Evolutionary conservation across 2,888 invertebrate genomes (phyloP).

Genomic region (Synanthedon myopaeformis): DNA sequence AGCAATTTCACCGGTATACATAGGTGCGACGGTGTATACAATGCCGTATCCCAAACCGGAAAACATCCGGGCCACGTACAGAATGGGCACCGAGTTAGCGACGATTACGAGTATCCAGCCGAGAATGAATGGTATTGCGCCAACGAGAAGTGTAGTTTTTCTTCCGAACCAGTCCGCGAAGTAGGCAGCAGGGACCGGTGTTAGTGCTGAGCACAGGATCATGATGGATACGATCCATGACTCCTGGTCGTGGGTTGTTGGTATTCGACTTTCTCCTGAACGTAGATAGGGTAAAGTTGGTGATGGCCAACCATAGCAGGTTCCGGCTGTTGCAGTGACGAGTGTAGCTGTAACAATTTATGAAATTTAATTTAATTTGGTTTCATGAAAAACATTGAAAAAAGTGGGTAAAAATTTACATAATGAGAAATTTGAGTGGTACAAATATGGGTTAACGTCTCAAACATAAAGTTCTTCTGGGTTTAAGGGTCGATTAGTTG

Average conservation of each 20-base stretch:
- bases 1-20: slow-evolving; percentile 74
- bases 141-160: slow-evolving; percentile 72
- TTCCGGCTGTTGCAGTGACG: slow-evolving; percentile 65
- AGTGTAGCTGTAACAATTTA: slow-evolving; percentile 54
- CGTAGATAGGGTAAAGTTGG: slow-evolving; percentile 68
- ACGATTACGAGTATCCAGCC: slow-evolving; percentile 75
- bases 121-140: slow-evolving; percentile 71
- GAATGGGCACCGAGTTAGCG: slow-evolving; percentile 63
- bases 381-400: not conserved
- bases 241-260: slow-evolving; percentile 59
- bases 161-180: slow-evolving; percentile 75
- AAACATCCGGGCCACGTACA: slow-evolving; percentile 73
- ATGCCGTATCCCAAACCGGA: slow-evolving; percentile 74
- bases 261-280: slow-evolving; percentile 54
- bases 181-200: slow-evolving; percentile 72
- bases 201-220: slow-evolving; percentile 73
- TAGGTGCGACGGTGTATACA: slow-evolving; percentile 72
- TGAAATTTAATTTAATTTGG: no score
- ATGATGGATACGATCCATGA: slow-evolving; percentile 76
- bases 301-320: slow-evolving; percentile 73
- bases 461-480: no score
- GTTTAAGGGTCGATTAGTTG: no score
- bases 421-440: not conserved
- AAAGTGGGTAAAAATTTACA: not conserved
- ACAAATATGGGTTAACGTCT: no score